phyloP scores from a whole-genome alignment of 2,113 vertebrate genomes.

The Dinomys branickii region DNA sequence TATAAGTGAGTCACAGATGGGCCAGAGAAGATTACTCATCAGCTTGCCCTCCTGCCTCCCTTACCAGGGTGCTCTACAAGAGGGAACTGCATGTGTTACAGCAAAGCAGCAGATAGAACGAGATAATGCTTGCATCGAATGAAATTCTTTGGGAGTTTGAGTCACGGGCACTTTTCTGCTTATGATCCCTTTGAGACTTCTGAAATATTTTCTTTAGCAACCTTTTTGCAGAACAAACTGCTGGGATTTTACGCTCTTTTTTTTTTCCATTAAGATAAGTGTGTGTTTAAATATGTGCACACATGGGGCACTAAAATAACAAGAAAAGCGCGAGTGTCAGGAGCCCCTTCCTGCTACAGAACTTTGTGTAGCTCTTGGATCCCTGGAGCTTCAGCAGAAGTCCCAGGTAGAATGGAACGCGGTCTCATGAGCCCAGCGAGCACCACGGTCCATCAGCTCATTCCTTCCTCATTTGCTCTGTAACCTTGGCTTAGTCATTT shows the following conservation, averaged over 20 bases:
- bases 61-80: not conserved
- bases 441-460: not conserved
- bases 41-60: accelerated
- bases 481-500: conserved; percentile 51
- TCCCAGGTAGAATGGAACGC: accelerated
- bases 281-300: not conserved
- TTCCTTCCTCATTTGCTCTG: not conserved
- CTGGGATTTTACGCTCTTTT: not conserved
- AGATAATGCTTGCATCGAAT: too few relatives aligned
- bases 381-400: not conserved
- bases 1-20: not conserved
- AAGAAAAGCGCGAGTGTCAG: not conserved
- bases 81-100: not conserved
- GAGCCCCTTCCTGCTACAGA: not conserved
- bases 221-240: not conserved
- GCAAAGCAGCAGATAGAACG: too few relatives aligned
- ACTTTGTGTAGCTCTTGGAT: not conserved
- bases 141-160: not conserved
- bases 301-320: not conserved
- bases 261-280: not conserved
- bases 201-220: not conserved
- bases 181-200: not conserved
- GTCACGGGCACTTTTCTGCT: not conserved
- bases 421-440: not conserved
- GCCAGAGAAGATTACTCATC: too few relatives aligned